Conservation (phyloP, 2,113 vertebrate species). For the Rhineura floridana region DNA sequence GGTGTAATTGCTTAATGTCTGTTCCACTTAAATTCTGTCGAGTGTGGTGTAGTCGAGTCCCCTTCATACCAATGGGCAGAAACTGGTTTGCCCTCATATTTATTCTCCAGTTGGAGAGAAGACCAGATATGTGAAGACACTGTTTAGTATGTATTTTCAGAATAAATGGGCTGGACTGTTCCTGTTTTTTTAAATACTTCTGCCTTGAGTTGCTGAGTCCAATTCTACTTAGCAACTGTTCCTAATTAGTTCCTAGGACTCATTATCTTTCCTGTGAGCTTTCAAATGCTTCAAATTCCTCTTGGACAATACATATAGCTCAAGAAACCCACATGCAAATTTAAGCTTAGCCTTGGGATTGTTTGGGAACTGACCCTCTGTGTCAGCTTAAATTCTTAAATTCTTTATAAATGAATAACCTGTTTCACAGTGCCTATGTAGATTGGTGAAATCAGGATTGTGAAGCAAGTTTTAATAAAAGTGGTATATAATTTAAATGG, state of each 20-base stretch:
- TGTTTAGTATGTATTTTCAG: background rate
- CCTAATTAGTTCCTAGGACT: background rate
- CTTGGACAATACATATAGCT: background rate
- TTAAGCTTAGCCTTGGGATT: background rate
- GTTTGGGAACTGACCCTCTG: background rate
- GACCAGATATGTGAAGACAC: background rate
- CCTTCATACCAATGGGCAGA: background rate
- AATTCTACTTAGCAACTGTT: background rate
- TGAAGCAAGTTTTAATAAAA: background rate
- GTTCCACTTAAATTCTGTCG: background rate
- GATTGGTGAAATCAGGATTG: background rate
- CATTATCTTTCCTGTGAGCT: background rate
- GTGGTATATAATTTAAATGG: background rate
- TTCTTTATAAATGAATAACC: background rate
- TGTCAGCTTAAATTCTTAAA: background rate
- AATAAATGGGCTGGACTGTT: background rate
- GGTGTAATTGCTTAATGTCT: conserved; percentile 15
- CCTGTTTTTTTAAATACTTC: background rate
- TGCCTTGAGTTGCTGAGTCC: background rate
- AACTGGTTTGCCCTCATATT: background rate
- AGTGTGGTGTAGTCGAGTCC: fast-evolving
- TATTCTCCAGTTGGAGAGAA: conserved; percentile 11
- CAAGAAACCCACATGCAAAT: background rate
- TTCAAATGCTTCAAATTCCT: background rate
- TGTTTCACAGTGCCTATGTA: background rate